These are phyloP conservation scores for Andrena bucephala DNA, from an alignment of 2,888 invertebrate genomes.

Conservation along the genomic window DNA sequence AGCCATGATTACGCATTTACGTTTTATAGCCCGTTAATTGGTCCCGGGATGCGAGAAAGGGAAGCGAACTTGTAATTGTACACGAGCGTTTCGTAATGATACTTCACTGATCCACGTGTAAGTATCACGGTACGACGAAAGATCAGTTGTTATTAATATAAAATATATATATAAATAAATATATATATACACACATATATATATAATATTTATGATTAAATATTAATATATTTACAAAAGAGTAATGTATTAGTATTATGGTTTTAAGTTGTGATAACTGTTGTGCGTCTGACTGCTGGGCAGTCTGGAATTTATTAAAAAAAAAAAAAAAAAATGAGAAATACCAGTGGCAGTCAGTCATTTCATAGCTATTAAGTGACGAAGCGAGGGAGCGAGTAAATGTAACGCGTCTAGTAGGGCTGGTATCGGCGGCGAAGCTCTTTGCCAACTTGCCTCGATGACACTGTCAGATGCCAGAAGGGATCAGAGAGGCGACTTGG, in stretches of 20 bases:
- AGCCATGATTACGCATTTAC: constrained; percentile 69
- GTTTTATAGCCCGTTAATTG: constrained; percentile 64
- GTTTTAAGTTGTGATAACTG: constrained; percentile 82
- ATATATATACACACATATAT: constrained; percentile 72
- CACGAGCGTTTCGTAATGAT: constrained; percentile 88
- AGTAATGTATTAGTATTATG: constrained; percentile 80
- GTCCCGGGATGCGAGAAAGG: constrained; percentile 46
- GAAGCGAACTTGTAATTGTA: constrained; percentile 86
- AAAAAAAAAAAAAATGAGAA: constrained; percentile 36
- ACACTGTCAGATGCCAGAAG: constrained; percentile 13
- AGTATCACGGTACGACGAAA: constrained; percentile 72
- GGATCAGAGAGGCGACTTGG: constrained; percentile 53
- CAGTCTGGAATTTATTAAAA: constrained; percentile 80
- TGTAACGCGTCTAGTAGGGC: constrained; percentile 67
- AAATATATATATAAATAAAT: constrained; percentile 69
- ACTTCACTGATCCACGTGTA: constrained; percentile 85
- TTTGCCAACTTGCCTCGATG: constrained; percentile 74
- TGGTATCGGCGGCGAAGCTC: constrained; percentile 57
- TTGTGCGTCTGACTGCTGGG: constrained; percentile 82
- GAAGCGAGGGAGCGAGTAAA: constrained; percentile 62
- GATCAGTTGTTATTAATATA: constrained; percentile 81
- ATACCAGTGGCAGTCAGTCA: constrained; percentile 81
- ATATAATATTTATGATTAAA: constrained; percentile 83
- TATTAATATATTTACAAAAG: constrained; percentile 82
- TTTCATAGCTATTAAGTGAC: constrained; percentile 72